Evolutionary conservation across 2,113 vertebrate species (phyloP).

Genomic region (Indicator indicator): DNA sequence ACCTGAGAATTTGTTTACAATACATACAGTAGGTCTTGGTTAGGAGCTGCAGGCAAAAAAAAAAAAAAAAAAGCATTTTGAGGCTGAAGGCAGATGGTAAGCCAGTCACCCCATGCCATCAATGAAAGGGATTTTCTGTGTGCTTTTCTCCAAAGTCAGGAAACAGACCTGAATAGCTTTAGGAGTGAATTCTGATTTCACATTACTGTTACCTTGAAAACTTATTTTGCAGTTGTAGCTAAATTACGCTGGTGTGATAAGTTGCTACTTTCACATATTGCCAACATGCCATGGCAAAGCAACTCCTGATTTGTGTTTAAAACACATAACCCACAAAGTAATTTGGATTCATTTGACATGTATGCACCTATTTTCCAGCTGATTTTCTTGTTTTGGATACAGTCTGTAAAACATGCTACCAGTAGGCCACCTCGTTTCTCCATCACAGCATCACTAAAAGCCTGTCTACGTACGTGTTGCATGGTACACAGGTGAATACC

Average conservation of each 20-base stretch:
- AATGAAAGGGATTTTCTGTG: neutral
- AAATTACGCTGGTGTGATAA: neutral
- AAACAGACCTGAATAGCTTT: neutral
- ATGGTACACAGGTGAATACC: neutral
- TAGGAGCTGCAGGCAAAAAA: neutral
- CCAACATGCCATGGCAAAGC: neutral
- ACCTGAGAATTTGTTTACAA: neutral
- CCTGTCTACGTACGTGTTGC: accelerated
- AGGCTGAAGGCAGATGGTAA: neutral
- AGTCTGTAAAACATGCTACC: neutral
- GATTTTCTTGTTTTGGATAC: neutral
- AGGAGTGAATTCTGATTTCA: neutral
- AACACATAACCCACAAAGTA: neutral
- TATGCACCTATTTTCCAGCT: neutral
- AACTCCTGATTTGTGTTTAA: neutral
- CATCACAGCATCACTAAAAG: neutral
- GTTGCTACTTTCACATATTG: neutral
- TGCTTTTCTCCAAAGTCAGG: neutral
- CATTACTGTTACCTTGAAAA: neutral
- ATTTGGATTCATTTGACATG: neutral
- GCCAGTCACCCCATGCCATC: neutral
- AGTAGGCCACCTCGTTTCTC: neutral
- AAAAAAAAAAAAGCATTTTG: neutral
- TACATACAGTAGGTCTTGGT: neutral
- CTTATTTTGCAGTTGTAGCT: neutral